Conservation (phyloP, 30 jellyfish, hydroid and myxozoan species). For the Cassiopea andromeda region DNA sequence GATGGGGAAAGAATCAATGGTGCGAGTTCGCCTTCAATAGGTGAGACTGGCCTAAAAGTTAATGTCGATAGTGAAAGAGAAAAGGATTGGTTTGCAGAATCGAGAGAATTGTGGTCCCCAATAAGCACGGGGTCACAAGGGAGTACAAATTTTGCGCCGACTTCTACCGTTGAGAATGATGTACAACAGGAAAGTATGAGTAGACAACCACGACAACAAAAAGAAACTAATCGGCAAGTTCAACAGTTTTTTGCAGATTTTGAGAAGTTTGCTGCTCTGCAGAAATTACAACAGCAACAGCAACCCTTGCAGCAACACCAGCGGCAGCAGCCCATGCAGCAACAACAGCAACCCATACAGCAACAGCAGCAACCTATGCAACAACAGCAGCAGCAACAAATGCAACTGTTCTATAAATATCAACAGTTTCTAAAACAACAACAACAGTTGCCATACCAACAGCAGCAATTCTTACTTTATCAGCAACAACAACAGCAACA, state of each 20-base stretch:
- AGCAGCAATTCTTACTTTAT: slow-evolving; percentile 3
- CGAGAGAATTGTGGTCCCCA: slow-evolving; percentile 70
- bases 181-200: not conserved
- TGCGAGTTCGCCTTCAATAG: not conserved
- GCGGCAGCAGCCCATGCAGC: not conserved
- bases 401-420: not conserved
- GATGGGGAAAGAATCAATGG: not conserved
- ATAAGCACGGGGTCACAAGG: not conserved
- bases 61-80: not conserved
- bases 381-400: not conserved
- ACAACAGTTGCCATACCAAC: not conserved
- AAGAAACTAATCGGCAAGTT: not conserved
- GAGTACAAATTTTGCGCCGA: not conserved
- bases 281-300: slow-evolving; percentile 16
- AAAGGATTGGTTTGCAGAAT: slow-evolving; percentile 11
- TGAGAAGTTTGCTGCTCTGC: not conserved
- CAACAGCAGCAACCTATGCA: not conserved
- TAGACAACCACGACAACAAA: not conserved
- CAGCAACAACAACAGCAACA: slow-evolving; percentile 30
- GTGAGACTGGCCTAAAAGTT: not conserved
- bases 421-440: slow-evolving; percentile 15
- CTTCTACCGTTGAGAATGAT: not conserved
- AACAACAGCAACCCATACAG: slow-evolving; percentile 18
- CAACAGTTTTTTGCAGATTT: not conserved
- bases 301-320: not conserved